A percentile compares a stretch with the other conserved stretches of the same genome.
These are phyloP conservation scores for Molossus molossus DNA, from an alignment of 2,797 vertebrate genomes.

Conservation along the genomic window DNA sequence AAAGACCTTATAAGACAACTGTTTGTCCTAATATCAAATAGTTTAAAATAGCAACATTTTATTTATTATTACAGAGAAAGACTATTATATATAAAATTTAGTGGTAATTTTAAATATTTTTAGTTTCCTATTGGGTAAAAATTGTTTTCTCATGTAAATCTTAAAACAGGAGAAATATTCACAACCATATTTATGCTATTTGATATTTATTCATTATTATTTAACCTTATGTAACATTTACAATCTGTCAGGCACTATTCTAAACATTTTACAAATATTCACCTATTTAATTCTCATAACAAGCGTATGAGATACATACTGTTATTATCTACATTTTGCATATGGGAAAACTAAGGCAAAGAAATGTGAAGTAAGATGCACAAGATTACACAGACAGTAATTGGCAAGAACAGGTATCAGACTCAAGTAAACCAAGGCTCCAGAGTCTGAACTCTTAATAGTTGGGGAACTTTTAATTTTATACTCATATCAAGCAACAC, in stretches of 20 bases:
- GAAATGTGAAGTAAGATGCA: not conserved
- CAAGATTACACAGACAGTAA: not conserved
- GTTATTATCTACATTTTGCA: not conserved
- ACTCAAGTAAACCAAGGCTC: not conserved
- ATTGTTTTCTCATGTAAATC: conserved; percentile 1
- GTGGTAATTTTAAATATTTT: not conserved
- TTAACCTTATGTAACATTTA: not conserved
- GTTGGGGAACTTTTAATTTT: not conserved
- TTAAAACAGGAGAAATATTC: not conserved
- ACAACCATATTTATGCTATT: not conserved
- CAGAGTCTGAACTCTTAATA: not conserved
- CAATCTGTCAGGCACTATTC: not conserved
- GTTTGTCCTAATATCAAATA: not conserved
- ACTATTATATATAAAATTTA: not conserved
- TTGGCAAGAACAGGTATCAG: not conserved
- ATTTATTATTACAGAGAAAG: conserved; percentile 13
- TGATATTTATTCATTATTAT: conserved; percentile 33
- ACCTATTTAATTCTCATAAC: not conserved
- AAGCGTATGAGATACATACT: not conserved
- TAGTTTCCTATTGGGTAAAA: not conserved
- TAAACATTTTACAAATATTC: conserved; percentile 6
- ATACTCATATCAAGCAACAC: not conserved
- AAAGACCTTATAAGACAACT: conserved; percentile 10
- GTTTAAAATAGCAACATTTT: not conserved
- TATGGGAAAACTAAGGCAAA: not conserved